Evolutionary conservation across 2,113 vertebrate species (phyloP).

Genomic region (Neopipo cinnamomea): DNA sequence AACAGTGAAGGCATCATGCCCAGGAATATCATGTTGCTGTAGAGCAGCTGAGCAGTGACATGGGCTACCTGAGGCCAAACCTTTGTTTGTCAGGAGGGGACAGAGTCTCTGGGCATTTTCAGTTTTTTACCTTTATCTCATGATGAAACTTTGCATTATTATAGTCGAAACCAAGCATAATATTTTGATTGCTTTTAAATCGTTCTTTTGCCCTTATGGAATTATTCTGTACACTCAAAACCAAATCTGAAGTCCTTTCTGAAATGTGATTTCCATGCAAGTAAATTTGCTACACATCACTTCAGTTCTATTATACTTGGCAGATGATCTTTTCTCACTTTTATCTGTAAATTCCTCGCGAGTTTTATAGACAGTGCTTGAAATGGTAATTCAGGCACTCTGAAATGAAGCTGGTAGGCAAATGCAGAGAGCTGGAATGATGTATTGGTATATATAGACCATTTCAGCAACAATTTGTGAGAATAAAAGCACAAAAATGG

Average conservation of each 20-base stretch:
- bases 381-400: neutral
- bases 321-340: conserved; percentile 26
- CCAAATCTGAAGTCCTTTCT: neutral
- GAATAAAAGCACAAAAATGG: neutral
- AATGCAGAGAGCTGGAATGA: neutral
- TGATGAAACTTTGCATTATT: neutral
- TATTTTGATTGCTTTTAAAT: conserved; percentile 1
- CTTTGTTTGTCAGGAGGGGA: neutral
- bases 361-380: neutral
- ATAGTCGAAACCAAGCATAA: neutral
- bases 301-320: neutral
- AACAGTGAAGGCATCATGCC: neutral
- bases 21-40: neutral
- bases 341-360: neutral
- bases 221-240: neutral
- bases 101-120: neutral
- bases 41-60: neutral
- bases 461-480: neutral
- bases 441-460: neutral
- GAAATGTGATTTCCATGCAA: neutral
- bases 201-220: neutral
- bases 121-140: neutral
- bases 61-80: neutral
- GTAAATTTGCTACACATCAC: neutral
- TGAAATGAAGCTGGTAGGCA: neutral